Evolutionary conservation across 1,140 invertebrate species (phyloP).

Genomic region (Drosophila athabasca): DNA sequence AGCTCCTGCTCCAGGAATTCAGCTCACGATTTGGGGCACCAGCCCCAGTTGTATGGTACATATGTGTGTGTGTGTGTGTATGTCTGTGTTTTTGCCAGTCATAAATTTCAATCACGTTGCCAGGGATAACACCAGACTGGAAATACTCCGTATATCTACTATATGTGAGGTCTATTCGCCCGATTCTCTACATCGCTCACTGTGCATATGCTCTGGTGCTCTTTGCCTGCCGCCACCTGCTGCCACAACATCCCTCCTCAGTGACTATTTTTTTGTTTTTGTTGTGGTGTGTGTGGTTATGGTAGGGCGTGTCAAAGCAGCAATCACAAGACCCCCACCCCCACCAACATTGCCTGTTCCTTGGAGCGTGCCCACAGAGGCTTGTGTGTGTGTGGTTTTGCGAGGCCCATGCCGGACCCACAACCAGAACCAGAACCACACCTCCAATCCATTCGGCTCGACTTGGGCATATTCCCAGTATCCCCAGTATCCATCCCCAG

Average conservation of each 20-base stretch:
- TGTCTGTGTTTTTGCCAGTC: conserved; percentile 72
- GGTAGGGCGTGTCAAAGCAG: conserved; percentile 46
- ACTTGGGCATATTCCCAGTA: neutral
- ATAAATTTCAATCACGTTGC: conserved; percentile 82
- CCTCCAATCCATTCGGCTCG: conserved; percentile 19
- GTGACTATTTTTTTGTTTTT: conserved; percentile 17
- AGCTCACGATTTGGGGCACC: conserved; percentile 54
- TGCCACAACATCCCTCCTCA: conserved; percentile 17
- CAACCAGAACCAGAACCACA: conserved; percentile 34
- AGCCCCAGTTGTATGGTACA: too few species aligned
- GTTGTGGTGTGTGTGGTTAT: conserved; percentile 24
- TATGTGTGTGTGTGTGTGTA: conserved; percentile 39
- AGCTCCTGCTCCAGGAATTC: conserved; percentile 38
- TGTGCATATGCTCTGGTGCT: conserved; percentile 50
- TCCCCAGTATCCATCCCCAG: conserved; percentile 10
- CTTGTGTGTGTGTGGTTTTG: conserved; percentile 42
- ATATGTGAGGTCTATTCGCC: conserved; percentile 56
- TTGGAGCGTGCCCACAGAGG: conserved; percentile 58
- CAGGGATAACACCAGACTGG: conserved; percentile 74
- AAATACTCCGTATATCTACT: conserved; percentile 61
- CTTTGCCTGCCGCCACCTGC: conserved; percentile 43
- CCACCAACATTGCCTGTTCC: conserved; percentile 25
- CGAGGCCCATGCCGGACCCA: conserved; percentile 22
- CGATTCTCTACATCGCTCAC: conserved; percentile 22
- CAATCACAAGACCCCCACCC: conserved; percentile 27